These are phyloP conservation scores for Presbytis comata DNA, from an alignment of 2,797 vertebrate genomes.

Conservation along the genomic window DNA sequence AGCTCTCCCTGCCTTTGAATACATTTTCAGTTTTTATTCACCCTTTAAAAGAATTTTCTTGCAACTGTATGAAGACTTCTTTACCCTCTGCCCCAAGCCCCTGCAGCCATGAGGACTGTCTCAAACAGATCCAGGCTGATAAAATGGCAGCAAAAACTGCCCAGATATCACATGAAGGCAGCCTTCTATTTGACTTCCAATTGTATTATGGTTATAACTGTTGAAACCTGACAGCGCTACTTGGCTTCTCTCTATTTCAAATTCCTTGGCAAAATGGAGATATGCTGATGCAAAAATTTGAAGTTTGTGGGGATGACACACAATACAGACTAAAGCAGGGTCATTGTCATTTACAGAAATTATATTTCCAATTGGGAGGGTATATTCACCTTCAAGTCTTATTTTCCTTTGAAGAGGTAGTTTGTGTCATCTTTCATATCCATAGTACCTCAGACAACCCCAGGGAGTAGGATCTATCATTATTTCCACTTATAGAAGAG, in stretches of 20 bases:
- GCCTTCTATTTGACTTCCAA: not conserved
- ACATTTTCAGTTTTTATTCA: not conserved
- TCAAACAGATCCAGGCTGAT: not conserved
- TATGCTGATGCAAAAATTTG: not conserved
- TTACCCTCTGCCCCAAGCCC: rapidly evolving
- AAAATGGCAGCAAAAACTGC: not conserved
- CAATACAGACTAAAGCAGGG: not conserved
- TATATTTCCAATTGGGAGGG: not conserved
- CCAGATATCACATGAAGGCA: not conserved
- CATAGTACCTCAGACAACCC: not conserved
- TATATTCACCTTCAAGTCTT: not conserved
- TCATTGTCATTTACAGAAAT: not conserved
- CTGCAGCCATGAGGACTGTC: not conserved
- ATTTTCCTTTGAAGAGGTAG: not conserved
- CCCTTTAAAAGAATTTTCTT: not conserved
- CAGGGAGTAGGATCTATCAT: not conserved
- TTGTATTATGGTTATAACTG: not conserved
- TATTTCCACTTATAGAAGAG: not conserved
- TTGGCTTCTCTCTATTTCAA: not conserved
- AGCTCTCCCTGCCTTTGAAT: not conserved
- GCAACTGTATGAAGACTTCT: not conserved
- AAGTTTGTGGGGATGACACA: not conserved
- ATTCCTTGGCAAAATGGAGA: not conserved
- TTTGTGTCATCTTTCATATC: not conserved
- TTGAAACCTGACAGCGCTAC: not conserved